Percentiles rank a stretch among this genome's conserved stretches.
phyloP scores from a whole-genome alignment of 1,140 invertebrate genomes.

The Drosophila tsacasi region DNA sequence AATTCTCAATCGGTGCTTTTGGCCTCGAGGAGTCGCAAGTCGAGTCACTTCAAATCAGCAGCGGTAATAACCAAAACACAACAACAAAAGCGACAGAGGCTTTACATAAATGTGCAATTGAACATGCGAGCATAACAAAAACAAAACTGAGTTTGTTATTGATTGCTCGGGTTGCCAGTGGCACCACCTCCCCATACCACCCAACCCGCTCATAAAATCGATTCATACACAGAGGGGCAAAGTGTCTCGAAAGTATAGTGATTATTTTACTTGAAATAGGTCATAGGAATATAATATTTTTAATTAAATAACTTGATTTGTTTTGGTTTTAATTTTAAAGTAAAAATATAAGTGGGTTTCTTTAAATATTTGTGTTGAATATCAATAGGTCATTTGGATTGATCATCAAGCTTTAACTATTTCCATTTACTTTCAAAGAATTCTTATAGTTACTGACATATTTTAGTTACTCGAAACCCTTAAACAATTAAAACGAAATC shows the following conservation, averaged over 20 bases:
- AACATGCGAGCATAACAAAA: conserved; percentile 38
- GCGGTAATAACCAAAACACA: conserved; percentile 31
- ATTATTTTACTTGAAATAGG: conserved; percentile 10
- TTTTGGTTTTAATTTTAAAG: not conserved
- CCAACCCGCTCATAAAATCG: conserved; percentile 23
- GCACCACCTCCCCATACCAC: conserved; percentile 25
- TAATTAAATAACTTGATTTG: too few relatives aligned
- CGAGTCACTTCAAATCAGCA: conserved; percentile 31
- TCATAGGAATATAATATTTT: not conserved
- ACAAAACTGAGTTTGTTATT: conserved; percentile 38
- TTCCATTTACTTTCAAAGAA: too few relatives aligned
- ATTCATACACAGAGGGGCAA: conserved; percentile 15
- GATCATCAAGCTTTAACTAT: too few relatives aligned
- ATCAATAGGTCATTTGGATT: not conserved
- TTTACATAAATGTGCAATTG: conserved; percentile 42
- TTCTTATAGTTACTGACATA: not conserved
- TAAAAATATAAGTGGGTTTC: not conserved
- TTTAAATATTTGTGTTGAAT: not conserved
- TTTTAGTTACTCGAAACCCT: not conserved
- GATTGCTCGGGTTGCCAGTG: conserved; percentile 46
- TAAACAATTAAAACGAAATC: not conserved
- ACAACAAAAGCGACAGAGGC: not conserved
- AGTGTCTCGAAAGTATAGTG: not conserved
- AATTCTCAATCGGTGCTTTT: conserved; percentile 37
- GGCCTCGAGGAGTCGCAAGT: conserved; percentile 39